phyloP scores from a whole-genome alignment of 2,113 vertebrate species.

The Recurvirostra avosetta region DNA sequence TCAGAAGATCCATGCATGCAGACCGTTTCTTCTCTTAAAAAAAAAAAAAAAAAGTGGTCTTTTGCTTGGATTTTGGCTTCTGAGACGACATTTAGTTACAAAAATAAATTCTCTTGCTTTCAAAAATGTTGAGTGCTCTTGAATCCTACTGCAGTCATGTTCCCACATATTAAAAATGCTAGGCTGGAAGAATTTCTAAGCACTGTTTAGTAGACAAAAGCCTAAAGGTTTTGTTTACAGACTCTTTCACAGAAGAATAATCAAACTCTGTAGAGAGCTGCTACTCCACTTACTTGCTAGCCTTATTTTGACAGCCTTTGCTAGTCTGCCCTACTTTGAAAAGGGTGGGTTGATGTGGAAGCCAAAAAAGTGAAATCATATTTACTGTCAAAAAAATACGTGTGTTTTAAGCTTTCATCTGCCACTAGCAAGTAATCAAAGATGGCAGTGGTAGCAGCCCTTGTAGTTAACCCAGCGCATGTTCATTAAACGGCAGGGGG shows the following conservation, averaged over 20 bases:
- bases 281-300: conserved; percentile 1
- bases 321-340: not conserved
- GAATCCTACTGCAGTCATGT: conserved; percentile 8
- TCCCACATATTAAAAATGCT: conserved; percentile 48
- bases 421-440: conserved; percentile 36
- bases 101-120: conserved; percentile 36
- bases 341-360: not conserved
- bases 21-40: not conserved
- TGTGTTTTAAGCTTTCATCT: conserved; percentile 35
- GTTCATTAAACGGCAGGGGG: conserved; percentile 53
- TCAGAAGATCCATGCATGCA: not conserved
- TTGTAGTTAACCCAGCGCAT: conserved; percentile 5
- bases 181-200: conserved; percentile 44
- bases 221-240: conserved; percentile 63
- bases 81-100: not conserved
- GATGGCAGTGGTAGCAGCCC: not conserved
- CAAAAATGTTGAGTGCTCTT: conserved; percentile 31
- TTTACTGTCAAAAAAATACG: not conserved
- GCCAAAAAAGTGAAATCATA: conserved; percentile 3
- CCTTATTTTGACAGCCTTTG: conserved; percentile 55
- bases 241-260: conserved; percentile 33
- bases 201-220: conserved; percentile 53
- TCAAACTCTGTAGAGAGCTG: conserved; percentile 16
- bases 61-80: conserved; percentile 8
- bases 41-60: not conserved